Conservation (phyloP, 2,888 invertebrate genomes). For the Orchesellides sinensis region DNA sequence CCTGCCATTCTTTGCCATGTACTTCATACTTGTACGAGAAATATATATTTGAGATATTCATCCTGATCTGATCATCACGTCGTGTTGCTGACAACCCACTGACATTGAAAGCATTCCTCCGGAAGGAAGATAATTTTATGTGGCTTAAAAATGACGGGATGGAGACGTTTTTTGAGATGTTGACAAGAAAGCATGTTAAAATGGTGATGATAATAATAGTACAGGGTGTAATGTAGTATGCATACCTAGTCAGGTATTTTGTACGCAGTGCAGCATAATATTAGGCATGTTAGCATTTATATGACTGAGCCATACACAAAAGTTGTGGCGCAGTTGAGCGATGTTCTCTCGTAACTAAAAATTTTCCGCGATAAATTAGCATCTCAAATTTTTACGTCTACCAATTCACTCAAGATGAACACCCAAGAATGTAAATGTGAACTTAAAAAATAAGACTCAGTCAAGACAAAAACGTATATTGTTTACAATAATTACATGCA, state of each 20-base stretch:
- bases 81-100: neutral
- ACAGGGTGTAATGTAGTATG: no score
- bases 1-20: neutral
- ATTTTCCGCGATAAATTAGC: slow-evolving; percentile 18
- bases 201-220: neutral
- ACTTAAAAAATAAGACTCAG: neutral
- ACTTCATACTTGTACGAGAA: neutral
- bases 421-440: no score
- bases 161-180: neutral
- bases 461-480: neutral
- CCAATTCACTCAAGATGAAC: neutral
- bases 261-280: no score
- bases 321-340: neutral
- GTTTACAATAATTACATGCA: neutral
- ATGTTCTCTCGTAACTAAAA: no score
- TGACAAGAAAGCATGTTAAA: neutral
- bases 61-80: neutral
- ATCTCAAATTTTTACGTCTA: slow-evolving; percentile 2
- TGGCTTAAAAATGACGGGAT: neutral
- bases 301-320: no score
- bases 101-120: neutral
- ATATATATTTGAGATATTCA: neutral
- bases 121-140: neutral
- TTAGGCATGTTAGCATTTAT: no score
- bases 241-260: no score